Evolutionary conservation across 2,113 vertebrate genomes (phyloP).

Genomic region (Cariama cristata): DNA sequence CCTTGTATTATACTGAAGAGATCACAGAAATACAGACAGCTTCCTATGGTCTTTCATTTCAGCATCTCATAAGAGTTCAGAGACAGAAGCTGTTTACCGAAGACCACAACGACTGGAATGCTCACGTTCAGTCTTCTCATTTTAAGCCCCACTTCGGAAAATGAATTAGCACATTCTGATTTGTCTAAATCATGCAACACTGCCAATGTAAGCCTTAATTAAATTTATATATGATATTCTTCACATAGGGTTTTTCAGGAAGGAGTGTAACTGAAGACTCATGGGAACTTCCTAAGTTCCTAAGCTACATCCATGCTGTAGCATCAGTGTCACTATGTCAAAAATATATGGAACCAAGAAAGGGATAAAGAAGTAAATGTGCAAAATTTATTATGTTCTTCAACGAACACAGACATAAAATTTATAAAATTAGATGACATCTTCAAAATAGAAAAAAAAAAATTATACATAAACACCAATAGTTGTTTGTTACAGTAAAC

Average conservation of each 20-base stretch:
- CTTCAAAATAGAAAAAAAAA: not conserved
- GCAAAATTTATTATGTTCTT: slow-evolving; percentile 46
- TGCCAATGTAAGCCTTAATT: not conserved
- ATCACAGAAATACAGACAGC: not conserved
- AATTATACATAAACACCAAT: not conserved
- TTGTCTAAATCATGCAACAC: not conserved
- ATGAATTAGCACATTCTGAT: not conserved
- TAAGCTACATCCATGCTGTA: not conserved
- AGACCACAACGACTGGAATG: not conserved
- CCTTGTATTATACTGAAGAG: not conserved
- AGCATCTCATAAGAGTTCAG: not conserved
- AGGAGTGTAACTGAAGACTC: not conserved
- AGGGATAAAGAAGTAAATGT: not conserved
- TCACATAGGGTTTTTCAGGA: not conserved
- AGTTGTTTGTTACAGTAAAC: not conserved
- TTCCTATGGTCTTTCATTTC: not conserved
- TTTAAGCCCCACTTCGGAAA: not conserved
- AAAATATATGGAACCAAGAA: not conserved
- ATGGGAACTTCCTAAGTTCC: not conserved
- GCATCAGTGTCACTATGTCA: not conserved
- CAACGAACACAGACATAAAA: not conserved
- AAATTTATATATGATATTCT: not conserved
- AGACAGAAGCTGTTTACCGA: not conserved
- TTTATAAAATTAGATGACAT: not conserved
- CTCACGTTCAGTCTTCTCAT: not conserved